phyloP scores from a whole-genome alignment of 2,797 vertebrate genomes.

The Avahi laniger region DNA sequence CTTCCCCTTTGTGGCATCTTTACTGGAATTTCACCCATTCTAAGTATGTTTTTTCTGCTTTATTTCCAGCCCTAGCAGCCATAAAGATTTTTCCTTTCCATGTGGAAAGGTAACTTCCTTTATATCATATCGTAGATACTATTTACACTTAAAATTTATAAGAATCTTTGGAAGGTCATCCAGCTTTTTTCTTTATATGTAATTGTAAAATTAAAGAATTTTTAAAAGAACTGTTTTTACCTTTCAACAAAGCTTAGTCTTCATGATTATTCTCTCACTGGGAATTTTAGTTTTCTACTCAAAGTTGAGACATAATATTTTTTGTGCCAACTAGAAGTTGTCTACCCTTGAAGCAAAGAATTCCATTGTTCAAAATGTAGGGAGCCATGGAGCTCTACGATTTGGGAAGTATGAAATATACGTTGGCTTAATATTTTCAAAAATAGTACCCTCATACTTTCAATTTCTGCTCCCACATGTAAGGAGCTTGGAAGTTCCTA shows the following conservation, averaged over 20 bases:
- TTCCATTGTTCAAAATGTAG: not conserved
- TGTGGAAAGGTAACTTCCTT: not conserved
- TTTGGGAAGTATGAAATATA: not conserved
- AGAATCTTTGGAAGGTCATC: not conserved
- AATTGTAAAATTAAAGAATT: not conserved
- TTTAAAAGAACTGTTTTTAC: not conserved
- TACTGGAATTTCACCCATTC: not conserved
- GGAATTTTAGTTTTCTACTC: not conserved
- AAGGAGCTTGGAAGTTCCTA: not conserved
- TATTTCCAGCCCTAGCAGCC: not conserved
- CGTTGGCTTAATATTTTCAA: not conserved
- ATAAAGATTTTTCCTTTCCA: not conserved
- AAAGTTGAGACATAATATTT: not conserved
- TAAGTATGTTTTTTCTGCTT: not conserved
- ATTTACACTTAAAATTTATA: not conserved
- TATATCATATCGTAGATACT: not conserved
- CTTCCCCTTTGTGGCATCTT: not conserved
- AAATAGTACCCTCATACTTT: not conserved
- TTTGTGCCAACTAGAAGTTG: not conserved
- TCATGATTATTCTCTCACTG: not conserved
- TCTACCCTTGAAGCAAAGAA: not conserved
- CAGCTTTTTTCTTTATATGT: not conserved
- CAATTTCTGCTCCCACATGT: not conserved
- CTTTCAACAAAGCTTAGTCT: not conserved
- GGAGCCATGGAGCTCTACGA: not conserved